Base-by-base conservation (phyloP, 2,797 vertebrate genomes). In the Macroramphosus scolopax region DNA sequence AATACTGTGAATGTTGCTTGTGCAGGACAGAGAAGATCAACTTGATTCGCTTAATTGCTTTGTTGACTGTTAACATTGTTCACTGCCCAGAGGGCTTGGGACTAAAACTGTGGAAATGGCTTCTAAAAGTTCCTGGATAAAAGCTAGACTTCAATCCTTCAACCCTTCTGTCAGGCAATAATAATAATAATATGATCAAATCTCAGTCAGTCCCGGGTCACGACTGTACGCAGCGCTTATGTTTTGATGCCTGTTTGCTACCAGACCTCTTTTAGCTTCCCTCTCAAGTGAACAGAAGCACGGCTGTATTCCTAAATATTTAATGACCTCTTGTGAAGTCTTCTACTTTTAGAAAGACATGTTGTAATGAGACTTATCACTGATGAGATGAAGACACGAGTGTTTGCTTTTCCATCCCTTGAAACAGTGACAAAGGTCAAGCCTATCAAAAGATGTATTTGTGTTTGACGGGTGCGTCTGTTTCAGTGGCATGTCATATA, bases 221-320 rank as follows among this genome's bases (percentile, higher is more conserved):
- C n/a, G n/a, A n/a, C n/a, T n/a, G n/a, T 18, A 65, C 50, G 37
- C 38, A 33, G 36, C 1, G 13, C 26, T 37, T 18, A 51, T 26
- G 60, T 53, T 53, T 65, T 48, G 40, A 9, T 49, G 31, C 17
- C 16, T 11, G 49, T 17, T 59, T 37, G 34, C 26, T 22, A 9
- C 34, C 8, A 26, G 8, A 6, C n/a, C n/a, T n/a, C n/a, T n/a
- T n/a, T n/a, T n/a, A n/a, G n/a, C n/a, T n/a, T n/a, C n/a, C n/a
- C 20, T 37, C 62, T 74, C 28, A n/a, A 66, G 65, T 64, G 54
- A 68, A 67, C 60, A 77, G 36, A 53, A 46, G 25, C 50, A n/a
- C 31, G 33, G 45, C 52, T 63, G 42, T 47, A 15, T 69, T 56
- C 17, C 24, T 76, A 69, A 75, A 76, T 83, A 77, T 72, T 77